A percentile compares a stretch with the other conserved stretches of the same genome.
Conservation (phyloP, 2,113 vertebrate species). For the Butastur rufipennis region DNA sequence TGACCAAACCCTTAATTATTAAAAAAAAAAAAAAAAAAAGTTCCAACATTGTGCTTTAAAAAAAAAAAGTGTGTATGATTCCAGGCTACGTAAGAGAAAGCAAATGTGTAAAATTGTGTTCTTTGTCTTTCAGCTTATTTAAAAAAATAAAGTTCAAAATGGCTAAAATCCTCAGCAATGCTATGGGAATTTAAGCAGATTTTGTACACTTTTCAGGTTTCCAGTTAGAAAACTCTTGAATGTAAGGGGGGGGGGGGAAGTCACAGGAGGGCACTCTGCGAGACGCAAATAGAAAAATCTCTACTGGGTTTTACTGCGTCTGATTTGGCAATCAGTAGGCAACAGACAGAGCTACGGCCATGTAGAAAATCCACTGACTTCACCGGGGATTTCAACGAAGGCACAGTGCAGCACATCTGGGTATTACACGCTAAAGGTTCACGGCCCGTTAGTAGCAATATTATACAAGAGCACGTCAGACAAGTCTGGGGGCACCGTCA, state of each 20-base stretch:
- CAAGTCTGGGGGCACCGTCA: background rate
- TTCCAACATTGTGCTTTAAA: constrained; percentile 74
- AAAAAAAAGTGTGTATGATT: constrained; percentile 61
- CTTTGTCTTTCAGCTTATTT: constrained; percentile 77
- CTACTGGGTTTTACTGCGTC: constrained; percentile 20
- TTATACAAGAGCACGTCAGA: background rate
- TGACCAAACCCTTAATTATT: constrained; percentile 78
- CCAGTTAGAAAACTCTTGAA: constrained; percentile 34
- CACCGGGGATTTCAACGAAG: background rate
- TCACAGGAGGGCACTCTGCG: background rate
- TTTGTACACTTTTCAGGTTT: constrained; percentile 51
- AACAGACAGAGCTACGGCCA: background rate
- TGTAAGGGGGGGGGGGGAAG: accelerated
- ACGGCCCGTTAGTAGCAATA: accelerated
- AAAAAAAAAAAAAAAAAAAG: constrained; percentile 48
- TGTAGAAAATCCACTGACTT: background rate
- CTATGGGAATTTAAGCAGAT: constrained; percentile 36
- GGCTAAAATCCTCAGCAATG: constrained; percentile 47
- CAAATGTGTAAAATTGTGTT: constrained; percentile 70
- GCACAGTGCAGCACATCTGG: background rate
- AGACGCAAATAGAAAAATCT: constrained; percentile 17
- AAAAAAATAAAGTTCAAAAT: constrained; percentile 71
- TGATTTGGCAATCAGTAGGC: background rate
- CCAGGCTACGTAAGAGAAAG: constrained; percentile 72
- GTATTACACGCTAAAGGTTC: background rate